phyloP scores from a whole-genome alignment of 2,113 vertebrate genomes.

The Eonycteris spelaea region DNA sequence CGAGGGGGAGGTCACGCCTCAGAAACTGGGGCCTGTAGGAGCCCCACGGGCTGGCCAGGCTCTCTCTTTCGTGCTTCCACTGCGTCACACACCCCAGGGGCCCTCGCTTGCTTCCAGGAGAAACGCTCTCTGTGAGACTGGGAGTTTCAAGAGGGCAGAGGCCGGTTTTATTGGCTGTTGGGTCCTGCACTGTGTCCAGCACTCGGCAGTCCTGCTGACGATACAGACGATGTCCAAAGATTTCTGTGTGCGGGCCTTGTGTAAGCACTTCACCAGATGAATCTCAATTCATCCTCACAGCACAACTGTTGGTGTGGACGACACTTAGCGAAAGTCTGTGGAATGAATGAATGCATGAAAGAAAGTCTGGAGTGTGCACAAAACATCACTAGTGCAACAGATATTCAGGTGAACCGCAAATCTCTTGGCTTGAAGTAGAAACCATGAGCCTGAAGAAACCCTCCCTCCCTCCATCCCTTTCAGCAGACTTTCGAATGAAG shows the following conservation, averaged over 20 bases:
- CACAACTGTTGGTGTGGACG: too few species aligned
- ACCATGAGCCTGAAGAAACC: neutral
- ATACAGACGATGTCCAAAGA: neutral
- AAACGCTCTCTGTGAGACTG: neutral
- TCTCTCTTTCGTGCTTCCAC: neutral
- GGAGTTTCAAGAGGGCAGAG: neutral
- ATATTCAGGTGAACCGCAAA: neutral
- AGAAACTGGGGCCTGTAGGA: neutral
- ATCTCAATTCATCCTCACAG: neutral
- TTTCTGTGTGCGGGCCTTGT: neutral
- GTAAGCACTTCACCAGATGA: neutral
- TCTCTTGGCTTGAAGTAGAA: neutral
- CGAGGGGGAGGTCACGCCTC: neutral
- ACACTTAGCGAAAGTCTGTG: neutral
- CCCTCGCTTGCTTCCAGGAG: neutral
- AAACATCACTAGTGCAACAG: neutral
- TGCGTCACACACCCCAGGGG: neutral
- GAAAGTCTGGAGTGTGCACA: neutral
- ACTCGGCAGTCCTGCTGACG: neutral
- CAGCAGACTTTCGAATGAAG: neutral
- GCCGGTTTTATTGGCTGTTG: neutral
- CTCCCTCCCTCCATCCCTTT: neutral
- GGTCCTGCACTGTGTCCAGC: neutral
- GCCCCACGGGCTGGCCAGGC: neutral
- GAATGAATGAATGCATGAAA: neutral